Evolutionary conservation across 2,797 vertebrate species (phyloP), one percentile per base, ranked within the genome.

Genomic region (Synaphobranchus kaupii): DNA sequence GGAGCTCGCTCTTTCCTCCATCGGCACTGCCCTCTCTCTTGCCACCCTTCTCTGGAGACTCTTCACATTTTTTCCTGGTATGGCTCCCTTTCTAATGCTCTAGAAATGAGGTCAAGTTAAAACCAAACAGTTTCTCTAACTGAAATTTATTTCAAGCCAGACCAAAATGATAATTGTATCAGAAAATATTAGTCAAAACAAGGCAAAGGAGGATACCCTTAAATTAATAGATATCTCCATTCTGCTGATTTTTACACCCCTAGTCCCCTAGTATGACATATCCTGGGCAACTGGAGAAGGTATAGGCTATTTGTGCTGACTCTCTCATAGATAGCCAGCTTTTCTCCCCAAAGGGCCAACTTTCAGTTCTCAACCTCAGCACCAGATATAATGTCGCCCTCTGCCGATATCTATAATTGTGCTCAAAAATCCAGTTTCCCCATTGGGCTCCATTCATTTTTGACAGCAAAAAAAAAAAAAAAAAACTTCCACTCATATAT

Each of bases 41-140:
- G 0, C 91, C 96, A 52, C 92, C 94, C 52, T 95, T 97, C 89
- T 91, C 97, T 12, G 86, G 87, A 0, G 97, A 97, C 86, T 81
- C 92, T 5, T 78, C 95, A 0, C 96, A 94, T 89, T 89, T 96
- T 10, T 90, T 96, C 25, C 90, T 96, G 89, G 97, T 98, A 94
- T 94, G 44, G 87, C 48, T 86, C 66, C 48, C 50, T 4, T 31
- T 44, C 7, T 81, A 39, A 76, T 34, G 28, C 68, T 7, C 34
- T 95, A 94, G 89, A 47, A 44, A 34, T n/a, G 17, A 12, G 25
- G 25, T 1, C 66, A 8, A 22, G 25, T 20, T 15, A 17, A 58
- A 63, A 63, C 66, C n/a, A n/a, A 68, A 68, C n/a, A 25, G 60
- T 31, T 68, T 68, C 7, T 10, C 9, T n/a, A 28, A 31, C n/a